These are phyloP conservation scores for Drosophila grimshawi DNA, from an alignment of 1,140 invertebrate species.

Conservation along the genomic window DNA sequence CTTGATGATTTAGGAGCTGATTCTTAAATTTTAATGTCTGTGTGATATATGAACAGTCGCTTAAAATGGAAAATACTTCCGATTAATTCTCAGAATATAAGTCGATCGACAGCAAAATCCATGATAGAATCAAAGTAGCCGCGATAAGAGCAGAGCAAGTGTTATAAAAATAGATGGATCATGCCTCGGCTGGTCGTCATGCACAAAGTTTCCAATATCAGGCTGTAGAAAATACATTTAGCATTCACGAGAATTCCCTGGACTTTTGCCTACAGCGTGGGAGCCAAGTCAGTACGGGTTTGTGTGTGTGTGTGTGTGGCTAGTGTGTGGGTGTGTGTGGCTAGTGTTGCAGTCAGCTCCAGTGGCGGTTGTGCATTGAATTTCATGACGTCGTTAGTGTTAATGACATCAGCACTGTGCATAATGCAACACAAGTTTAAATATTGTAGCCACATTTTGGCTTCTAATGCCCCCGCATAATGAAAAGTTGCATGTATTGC, in stretches of 20 bases:
- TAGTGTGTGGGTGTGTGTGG: slow-evolving; percentile 4
- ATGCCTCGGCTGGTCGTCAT: slow-evolving; percentile 26
- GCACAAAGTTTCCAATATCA: slow-evolving; percentile 54
- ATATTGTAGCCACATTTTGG: slow-evolving; percentile 57
- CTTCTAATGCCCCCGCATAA: slow-evolving; percentile 57
- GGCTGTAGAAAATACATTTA: slow-evolving; percentile 31
- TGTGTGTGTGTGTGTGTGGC: slow-evolving; percentile 10
- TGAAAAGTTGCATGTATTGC: slow-evolving; percentile 62
- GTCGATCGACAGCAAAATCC: background rate
- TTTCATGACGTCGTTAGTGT: slow-evolving; percentile 78
- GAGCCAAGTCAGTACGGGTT: slow-evolving; percentile 15
- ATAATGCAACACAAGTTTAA: slow-evolving; percentile 65
- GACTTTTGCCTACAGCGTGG: slow-evolving; percentile 7
- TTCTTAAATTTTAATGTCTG: no score
- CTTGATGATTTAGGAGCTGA: no score
- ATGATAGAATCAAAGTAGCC: background rate
- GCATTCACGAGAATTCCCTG: slow-evolving; percentile 14
- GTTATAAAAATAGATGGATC: slow-evolving; percentile 48
- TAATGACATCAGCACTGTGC: slow-evolving; percentile 67
- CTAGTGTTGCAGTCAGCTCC: slow-evolving; percentile 13
- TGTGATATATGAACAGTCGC: no score
- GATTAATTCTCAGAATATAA: no score
- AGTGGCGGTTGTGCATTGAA: slow-evolving; percentile 55
- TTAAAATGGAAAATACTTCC: no score
- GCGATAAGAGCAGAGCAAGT: background rate